Base-by-base conservation (phyloP, 2,113 vertebrate genomes). In the Pomatostomus ruficeps region DNA sequence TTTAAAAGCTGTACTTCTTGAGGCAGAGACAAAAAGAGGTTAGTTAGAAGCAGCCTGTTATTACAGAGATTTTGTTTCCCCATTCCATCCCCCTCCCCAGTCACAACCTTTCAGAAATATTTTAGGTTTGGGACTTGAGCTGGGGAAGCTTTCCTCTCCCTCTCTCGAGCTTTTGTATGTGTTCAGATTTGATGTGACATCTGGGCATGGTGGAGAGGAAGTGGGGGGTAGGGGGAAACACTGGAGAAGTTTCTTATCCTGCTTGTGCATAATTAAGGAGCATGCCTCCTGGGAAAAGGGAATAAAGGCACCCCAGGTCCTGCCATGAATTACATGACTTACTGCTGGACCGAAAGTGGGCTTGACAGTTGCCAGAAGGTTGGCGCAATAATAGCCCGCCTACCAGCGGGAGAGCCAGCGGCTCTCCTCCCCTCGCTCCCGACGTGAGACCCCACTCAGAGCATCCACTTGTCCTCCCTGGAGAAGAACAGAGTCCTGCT, bases 301-400 rank as follows among this genome's bases (percentile, higher is more conserved):
- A 96, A 97, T 96, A 97, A 98, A 97, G 93, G 94, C 92, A 95
- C 95, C 85, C 94, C 95, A 96, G 95, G 96, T 73, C 95, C 89
- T 97, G 94, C 95, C 95, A 89, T 33, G 65, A 90, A 96, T 97
- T 92, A 96, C 96, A 90, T 97, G 97, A 98, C 96, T 98, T 98
- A 96, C 85, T 97, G 97, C 91, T 96, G 94, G 96, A 98, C 95
- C 36, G 1, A 98, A 95, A 98, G 93, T 85, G 79, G 95, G 88
- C 95, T 97, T 98, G 98, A 97, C 97, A 97, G 98, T 95, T 96
- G 96, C 95, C 97, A 97, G 95, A 97, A 96, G 95, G 84, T 85
- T 93, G 89, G 68, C 10, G 46, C 28, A 51, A 76, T 97, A 95
- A 97, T 65, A 95, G 98, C 97, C 96, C 90, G 90, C 94, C 96